phyloP scores from a whole-genome alignment of 2,797 vertebrate species.

The Scomberomorus guttatus region DNA sequence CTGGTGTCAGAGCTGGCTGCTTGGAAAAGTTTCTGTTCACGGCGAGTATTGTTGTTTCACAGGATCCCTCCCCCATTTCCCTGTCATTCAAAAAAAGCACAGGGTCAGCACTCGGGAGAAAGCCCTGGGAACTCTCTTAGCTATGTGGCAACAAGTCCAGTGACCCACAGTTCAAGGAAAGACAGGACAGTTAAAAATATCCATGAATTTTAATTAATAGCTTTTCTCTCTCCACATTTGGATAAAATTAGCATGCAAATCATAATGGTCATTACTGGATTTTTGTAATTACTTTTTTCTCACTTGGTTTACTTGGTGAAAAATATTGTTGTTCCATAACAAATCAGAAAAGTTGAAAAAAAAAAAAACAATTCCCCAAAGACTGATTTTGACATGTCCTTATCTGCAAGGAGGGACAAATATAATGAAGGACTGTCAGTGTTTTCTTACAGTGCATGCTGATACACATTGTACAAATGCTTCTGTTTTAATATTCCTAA shows the following conservation, averaged over 20 bases:
- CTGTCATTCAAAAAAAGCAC: slow-evolving; percentile 62
- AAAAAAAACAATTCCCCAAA: slow-evolving; percentile 45
- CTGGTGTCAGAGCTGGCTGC: slow-evolving; percentile 70
- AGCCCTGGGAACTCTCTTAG: slow-evolving; percentile 59
- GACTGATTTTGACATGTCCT: slow-evolving; percentile 43
- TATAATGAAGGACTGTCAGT: slow-evolving; percentile 50
- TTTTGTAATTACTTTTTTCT: slow-evolving; percentile 57
- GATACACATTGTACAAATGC: slow-evolving; percentile 42
- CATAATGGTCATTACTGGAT: slow-evolving; percentile 49
- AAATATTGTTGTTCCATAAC: slow-evolving; percentile 51
- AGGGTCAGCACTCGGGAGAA: slow-evolving; percentile 40
- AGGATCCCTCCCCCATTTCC: slow-evolving; percentile 48
- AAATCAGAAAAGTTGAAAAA: slow-evolving; percentile 27
- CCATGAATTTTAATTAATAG: slow-evolving; percentile 61
- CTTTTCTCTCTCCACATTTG: slow-evolving; percentile 59
- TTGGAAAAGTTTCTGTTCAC: slow-evolving; percentile 75
- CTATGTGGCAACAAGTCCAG: slow-evolving; percentile 50
- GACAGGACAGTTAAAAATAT: slow-evolving; percentile 27
- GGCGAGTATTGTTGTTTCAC: slow-evolving; percentile 68
- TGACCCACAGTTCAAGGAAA: slow-evolving; percentile 34
- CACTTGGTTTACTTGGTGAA: slow-evolving; percentile 42
- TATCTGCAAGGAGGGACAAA: slow-evolving; percentile 57
- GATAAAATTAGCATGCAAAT: slow-evolving; percentile 53
- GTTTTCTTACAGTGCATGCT: slow-evolving; percentile 38
- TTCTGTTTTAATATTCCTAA: slow-evolving; percentile 52